These are phyloP conservation scores for Luehdorfia chinensis DNA, from an alignment of 1,140 invertebrate species.

Conservation along the genomic window DNA sequence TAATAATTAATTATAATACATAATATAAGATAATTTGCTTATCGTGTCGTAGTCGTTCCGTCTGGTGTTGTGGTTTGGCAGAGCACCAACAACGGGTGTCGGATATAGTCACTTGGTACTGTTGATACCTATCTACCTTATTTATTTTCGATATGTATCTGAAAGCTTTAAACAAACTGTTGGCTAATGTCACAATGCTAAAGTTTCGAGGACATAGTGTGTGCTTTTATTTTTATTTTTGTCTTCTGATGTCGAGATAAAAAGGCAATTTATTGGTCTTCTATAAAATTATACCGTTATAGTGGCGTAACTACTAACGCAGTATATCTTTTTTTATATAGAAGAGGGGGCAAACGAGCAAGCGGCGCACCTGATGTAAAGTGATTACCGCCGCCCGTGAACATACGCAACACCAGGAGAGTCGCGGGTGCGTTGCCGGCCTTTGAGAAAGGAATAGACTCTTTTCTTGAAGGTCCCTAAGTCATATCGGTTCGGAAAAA, in stretches of 20 bases:
- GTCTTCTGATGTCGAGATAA: background rate
- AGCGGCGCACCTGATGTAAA: too few species aligned
- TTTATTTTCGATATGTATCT: slow-evolving; percentile 16
- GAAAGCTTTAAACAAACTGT: slow-evolving; percentile 4
- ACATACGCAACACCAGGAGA: too few species aligned
- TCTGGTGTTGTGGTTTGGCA: slow-evolving; percentile 13
- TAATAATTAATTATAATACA: background rate
- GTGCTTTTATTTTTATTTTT: too few species aligned
- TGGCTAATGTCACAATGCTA: background rate
- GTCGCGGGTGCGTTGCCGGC: too few species aligned
- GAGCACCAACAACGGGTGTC: slow-evolving; percentile 12
- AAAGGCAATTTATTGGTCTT: background rate
- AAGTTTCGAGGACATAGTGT: too few species aligned
- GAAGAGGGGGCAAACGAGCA: too few species aligned
- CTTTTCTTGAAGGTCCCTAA: too few species aligned
- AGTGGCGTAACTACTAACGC: too few species aligned
- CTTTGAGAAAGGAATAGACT: too few species aligned
- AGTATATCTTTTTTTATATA: too few species aligned
- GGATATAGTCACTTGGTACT: slow-evolving; percentile 17
- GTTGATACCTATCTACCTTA: slow-evolving; percentile 13
- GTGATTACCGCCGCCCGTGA: too few species aligned
- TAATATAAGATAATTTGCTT: slow-evolving; percentile 10
- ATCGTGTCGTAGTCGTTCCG: slow-evolving; percentile 11
- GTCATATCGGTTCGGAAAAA: too few species aligned
- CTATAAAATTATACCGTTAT: background rate